A percentile compares a stretch with the other conserved stretches of the same genome.
Conservation (phyloP, 2,113 vertebrate genomes). For the Motacilla tschutschensis region DNA sequence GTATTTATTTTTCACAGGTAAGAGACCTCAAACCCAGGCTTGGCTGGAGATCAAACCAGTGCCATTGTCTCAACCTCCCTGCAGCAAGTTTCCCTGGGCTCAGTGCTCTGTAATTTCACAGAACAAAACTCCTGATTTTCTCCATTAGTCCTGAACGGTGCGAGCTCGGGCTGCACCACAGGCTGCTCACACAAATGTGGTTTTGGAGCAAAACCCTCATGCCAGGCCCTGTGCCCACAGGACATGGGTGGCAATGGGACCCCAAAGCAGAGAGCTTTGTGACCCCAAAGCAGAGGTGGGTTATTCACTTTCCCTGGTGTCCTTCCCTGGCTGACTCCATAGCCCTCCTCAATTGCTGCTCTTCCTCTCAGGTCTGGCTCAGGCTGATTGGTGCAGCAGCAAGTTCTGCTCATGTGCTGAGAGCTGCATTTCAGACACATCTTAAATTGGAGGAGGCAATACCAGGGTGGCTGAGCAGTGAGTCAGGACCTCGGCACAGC, state of each 20-base stretch:
- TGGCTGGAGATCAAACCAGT: not conserved
- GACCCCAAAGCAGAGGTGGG: too few relatives aligned
- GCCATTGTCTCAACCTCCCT: not conserved
- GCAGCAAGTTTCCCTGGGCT: not conserved
- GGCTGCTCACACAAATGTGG: not conserved
- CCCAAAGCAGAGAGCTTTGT: not conserved
- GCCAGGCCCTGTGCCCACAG: not conserved
- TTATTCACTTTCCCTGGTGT: not conserved
- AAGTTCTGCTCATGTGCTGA: not conserved
- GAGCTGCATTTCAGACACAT: not conserved
- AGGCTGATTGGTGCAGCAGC: not conserved
- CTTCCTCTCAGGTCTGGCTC: not conserved
- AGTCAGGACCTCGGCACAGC: not conserved
- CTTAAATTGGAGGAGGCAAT: not conserved
- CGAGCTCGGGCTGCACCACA: not conserved
- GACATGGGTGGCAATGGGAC: accelerated
- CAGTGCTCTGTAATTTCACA: not conserved
- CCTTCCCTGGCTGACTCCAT: not conserved
- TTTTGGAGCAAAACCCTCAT: not conserved
- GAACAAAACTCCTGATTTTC: not conserved
- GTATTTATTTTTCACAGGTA: slow-evolving; percentile 27
- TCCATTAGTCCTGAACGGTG: not conserved
- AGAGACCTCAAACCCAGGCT: slow-evolving; percentile 6
- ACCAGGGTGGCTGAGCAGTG: not conserved
- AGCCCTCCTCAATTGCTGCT: not conserved